Evolutionary conservation across 1,140 invertebrate species (phyloP).

Genomic region (Idris sp.): DNA sequence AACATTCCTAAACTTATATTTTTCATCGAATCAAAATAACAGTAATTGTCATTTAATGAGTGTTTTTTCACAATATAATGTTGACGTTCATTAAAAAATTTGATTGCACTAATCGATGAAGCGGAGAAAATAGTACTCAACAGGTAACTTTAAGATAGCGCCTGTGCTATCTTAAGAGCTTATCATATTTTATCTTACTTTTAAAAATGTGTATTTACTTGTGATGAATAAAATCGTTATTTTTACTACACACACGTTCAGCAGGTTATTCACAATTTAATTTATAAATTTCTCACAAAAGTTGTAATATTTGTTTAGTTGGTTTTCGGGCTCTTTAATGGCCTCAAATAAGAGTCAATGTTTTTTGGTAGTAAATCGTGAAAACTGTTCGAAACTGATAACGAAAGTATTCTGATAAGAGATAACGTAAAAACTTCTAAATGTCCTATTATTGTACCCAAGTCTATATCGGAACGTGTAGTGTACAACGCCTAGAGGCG

Average conservation of each 20-base stretch:
- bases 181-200: conserved; percentile 12
- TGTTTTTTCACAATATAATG: too few relatives aligned
- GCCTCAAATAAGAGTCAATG: too few relatives aligned
- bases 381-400: conserved; percentile 25
- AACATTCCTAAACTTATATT: conserved; percentile 46
- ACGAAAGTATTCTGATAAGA: conserved; percentile 69
- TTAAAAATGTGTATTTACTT: neutral
- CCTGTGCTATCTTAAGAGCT: neutral
- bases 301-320: too few relatives aligned
- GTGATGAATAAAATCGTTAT: neutral
- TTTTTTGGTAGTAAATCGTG: conserved; percentile 21
- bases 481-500: conserved; percentile 21
- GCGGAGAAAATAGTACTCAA: too few relatives aligned
- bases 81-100: too few relatives aligned
- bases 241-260: too few relatives aligned
- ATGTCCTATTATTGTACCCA: conserved; percentile 64
- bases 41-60: too few relatives aligned
- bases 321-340: too few relatives aligned
- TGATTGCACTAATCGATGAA: too few relatives aligned
- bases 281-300: too few relatives aligned
- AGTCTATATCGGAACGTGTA: conserved; percentile 32
- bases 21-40: too few relatives aligned
- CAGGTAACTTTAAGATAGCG: conserved; percentile 1
- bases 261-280: too few relatives aligned
- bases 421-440: conserved; percentile 68